These are phyloP conservation scores for Babyrousa celebensis DNA, from an alignment of 2,797 vertebrate species.

Conservation along the genomic window DNA sequence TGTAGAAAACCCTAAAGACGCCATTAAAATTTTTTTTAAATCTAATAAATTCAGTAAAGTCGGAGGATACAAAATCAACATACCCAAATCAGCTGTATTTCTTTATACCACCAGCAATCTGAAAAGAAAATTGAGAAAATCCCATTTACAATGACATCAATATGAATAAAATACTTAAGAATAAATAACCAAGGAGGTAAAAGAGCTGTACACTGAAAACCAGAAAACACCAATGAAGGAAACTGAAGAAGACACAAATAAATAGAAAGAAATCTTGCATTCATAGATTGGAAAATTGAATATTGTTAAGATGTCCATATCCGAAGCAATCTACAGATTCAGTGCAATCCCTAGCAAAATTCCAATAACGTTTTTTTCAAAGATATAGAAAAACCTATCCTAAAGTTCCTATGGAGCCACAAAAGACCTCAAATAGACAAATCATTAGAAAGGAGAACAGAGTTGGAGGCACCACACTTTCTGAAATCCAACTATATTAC, in stretches of 20 bases:
- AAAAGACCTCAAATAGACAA: background rate
- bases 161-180: slow-evolving; percentile 1
- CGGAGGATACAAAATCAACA: background rate
- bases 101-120: background rate
- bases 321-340: background rate
- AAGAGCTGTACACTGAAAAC: background rate
- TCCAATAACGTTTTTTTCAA: background rate
- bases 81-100: background rate
- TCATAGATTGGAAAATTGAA: background rate
- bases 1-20: background rate
- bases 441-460: background rate
- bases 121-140: background rate
- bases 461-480: background rate
- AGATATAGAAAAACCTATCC: background rate
- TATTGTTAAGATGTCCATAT: background rate
- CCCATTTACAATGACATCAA: background rate
- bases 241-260: background rate
- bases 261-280: background rate
- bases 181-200: background rate
- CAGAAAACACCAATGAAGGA: background rate
- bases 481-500: background rate
- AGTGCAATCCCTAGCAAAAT: background rate
- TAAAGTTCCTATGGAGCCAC: background rate
- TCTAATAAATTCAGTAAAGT: background rate
- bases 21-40: background rate